phyloP scores from a whole-genome alignment of 1,140 invertebrate species.

The Drosophila nigromelanica region DNA sequence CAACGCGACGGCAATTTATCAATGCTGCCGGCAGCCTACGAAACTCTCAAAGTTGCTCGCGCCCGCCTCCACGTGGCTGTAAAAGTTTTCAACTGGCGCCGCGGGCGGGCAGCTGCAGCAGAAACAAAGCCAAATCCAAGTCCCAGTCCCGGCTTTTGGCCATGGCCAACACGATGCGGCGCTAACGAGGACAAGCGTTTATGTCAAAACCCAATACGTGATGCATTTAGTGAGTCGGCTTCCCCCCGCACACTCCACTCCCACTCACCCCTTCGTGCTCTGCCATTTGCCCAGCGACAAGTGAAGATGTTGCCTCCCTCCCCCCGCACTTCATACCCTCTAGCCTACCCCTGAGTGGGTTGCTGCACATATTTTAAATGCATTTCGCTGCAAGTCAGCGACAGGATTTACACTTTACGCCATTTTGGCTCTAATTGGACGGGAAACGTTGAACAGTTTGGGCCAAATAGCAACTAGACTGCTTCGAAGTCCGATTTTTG shows the following conservation, averaged over 20 bases:
- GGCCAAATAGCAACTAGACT: neutral
- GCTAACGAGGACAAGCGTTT: slow-evolving; percentile 82
- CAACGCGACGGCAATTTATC: slow-evolving; percentile 70
- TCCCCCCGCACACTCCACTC: neutral
- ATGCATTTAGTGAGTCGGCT: slow-evolving; percentile 71
- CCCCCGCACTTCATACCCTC: neutral
- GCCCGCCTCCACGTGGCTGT: slow-evolving; percentile 33
- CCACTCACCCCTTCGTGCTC: slow-evolving; percentile 6
- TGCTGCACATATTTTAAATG: slow-evolving; percentile 60
- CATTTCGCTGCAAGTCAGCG: slow-evolving; percentile 52
- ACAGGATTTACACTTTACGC: slow-evolving; percentile 74
- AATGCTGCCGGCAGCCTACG: slow-evolving; percentile 74
- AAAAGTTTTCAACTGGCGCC: slow-evolving; percentile 69
- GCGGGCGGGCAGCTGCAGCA: slow-evolving; percentile 52
- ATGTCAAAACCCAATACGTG: slow-evolving; percentile 82
- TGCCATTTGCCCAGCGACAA: slow-evolving; percentile 7
- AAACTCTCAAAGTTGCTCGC: slow-evolving; percentile 53
- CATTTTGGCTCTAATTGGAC: slow-evolving; percentile 79
- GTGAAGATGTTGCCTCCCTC: neutral
- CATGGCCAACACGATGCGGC: slow-evolving; percentile 67
- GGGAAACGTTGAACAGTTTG: slow-evolving; percentile 11
- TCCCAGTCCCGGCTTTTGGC: slow-evolving; percentile 32
- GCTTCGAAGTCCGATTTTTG: neutral
- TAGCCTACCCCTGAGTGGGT: neutral
- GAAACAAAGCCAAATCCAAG: slow-evolving; percentile 38